Base-by-base conservation (phyloP, 35 echinoderm and acorn worm species). In the Anneissia japonica region DNA sequence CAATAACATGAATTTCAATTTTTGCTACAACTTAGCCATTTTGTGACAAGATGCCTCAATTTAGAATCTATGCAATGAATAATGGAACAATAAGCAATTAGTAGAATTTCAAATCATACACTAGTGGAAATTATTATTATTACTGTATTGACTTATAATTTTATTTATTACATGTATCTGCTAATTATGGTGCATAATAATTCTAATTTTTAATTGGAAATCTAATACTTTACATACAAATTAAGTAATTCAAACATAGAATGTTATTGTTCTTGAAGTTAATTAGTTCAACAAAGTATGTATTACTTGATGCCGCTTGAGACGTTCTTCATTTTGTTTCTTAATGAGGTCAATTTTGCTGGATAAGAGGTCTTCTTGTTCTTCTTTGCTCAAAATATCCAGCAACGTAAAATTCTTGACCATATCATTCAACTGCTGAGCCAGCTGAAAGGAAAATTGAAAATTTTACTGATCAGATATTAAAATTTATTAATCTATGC, bases 371-470 rank as follows among this genome's bases (percentile, higher is more conserved):
- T 87, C 81, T 74, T 92, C 90, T 75, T 92, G 79, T 72, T 92
- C 90, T 51, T 92, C 90, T 75, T 92, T 92, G 85, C 90, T 92
- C 73, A 92, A 46, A 76, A 92, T 92, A 43, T 92, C 90, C 74
- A 92, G 90, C 34, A 92, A 78, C 3, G 90, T 92, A 76, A 92
- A 92, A 75, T 92, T 92, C 46, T 92, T 86, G 10, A 92, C 90
- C 34, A 92, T 87, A 75, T 92, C 85, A 77, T 85, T 87, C 85
- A 92, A 81, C 46, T 92, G 85, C 74, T 87, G 86, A 43, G 84
- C 79, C 79, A 92, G 86, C 90, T 92, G 35, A 6, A 82, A 56
- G 26, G 41, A 45, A 36, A 46, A 23, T 64, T 16, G 11, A 64
- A 23, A 2, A 16, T 43, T 43, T 16, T 9, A 64, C 1, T 64